Conservation (phyloP, 2,888 invertebrate genomes). For the Aphrophora alni region DNA sequence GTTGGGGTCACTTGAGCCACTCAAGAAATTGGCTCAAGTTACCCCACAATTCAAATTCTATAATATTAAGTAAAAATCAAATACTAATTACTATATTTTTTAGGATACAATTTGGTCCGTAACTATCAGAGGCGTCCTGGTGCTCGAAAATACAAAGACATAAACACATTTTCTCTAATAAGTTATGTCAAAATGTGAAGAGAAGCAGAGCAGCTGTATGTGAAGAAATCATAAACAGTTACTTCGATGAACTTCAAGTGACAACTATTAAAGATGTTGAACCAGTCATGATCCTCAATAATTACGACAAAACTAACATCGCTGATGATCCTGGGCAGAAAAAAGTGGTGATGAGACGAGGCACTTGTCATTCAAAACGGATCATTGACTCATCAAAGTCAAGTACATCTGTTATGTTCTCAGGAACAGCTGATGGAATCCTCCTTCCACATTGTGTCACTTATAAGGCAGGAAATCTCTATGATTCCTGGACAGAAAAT, state of each 20-base stretch:
- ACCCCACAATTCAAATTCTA: no score
- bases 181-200: slow-evolving; percentile 40
- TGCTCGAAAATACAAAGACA: slow-evolving; percentile 29
- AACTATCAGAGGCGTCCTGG: no score
- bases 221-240: slow-evolving; percentile 39
- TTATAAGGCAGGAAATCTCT: slow-evolving; percentile 53
- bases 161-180: slow-evolving; percentile 15
- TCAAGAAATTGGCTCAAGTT: no score
- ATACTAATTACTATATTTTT: no score
- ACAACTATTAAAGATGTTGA: slow-evolving; percentile 43
- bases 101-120: no score
- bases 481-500: no score
- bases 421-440: slow-evolving; percentile 53
- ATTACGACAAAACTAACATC: slow-evolving; percentile 54
- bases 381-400: slow-evolving; percentile 47
- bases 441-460: slow-evolving; percentile 54
- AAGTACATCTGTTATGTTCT: slow-evolving; percentile 53
- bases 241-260: slow-evolving; percentile 46
- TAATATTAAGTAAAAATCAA: no score
- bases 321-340: slow-evolving; percentile 52
- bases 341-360: slow-evolving; percentile 13
- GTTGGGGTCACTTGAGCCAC: no score
- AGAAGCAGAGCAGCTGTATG: slow-evolving; percentile 37
- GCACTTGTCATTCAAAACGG: slow-evolving; percentile 3
- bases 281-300: slow-evolving; percentile 25